A percentile compares a stretch with the other conserved stretches of the same genome.
phyloP scores from a whole-genome alignment of 2,113 vertebrate genomes.

The Tachuris rubrigastra region DNA sequence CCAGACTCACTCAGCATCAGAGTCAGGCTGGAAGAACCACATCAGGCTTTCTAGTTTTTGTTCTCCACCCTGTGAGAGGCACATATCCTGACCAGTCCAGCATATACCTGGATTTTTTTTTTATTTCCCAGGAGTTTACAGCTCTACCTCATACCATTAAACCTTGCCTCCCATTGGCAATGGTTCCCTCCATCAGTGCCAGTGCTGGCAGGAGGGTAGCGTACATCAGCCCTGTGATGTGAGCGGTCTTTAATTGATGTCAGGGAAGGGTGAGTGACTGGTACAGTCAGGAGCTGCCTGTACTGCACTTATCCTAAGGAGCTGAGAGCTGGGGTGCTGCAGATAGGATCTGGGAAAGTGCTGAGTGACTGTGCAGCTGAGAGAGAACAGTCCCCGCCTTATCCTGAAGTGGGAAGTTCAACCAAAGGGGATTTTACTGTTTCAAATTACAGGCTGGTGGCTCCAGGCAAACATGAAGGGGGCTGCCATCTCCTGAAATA shows the following conservation, averaged over 20 bases:
- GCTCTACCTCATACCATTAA: not conserved
- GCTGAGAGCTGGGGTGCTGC: not conserved
- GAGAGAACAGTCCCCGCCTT: slow-evolving; percentile 53
- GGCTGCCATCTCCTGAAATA: slow-evolving; percentile 56
- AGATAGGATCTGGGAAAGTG: slow-evolving; percentile 28
- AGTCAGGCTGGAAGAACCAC: not conserved
- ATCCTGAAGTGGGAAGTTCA: slow-evolving; percentile 53
- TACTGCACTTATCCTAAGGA: slow-evolving; percentile 8
- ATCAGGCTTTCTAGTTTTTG: not conserved
- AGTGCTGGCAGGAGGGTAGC: not conserved
- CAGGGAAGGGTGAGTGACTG: not conserved
- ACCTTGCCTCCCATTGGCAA: not conserved
- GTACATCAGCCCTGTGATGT: not conserved
- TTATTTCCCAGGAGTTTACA: not conserved
- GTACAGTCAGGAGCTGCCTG: slow-evolving; percentile 21
- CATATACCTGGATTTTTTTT: not conserved
- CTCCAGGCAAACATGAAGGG: not conserved
- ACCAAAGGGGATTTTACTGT: slow-evolving; percentile 30
- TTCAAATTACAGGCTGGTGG: slow-evolving; percentile 52
- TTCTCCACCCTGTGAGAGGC: not conserved
- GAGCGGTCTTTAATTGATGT: not conserved
- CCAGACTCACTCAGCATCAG: not conserved
- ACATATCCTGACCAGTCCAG: not conserved
- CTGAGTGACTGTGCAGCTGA: slow-evolving; percentile 49
- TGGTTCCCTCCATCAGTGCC: not conserved